Conservation (phyloP, 2,888 invertebrate genomes). For the Anaspis maculata region DNA sequence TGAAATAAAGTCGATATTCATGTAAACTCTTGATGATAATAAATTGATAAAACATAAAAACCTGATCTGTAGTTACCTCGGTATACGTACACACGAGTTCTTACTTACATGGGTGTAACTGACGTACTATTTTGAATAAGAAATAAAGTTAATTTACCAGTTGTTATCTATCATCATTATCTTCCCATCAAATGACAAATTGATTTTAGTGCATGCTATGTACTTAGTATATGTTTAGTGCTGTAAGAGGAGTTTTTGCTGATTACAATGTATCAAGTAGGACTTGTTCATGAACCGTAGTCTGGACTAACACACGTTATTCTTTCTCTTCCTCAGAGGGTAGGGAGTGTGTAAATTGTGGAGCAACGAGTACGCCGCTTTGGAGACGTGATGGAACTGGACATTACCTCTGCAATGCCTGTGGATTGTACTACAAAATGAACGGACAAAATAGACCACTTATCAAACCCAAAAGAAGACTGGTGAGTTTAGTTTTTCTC, state of each 20-base stretch:
- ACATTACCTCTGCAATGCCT: slow-evolving; percentile 97
- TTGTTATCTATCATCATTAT: too few relatives aligned
- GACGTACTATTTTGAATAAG: too few relatives aligned
- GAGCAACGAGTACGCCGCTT: slow-evolving; percentile 94
- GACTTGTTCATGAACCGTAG: too few relatives aligned
- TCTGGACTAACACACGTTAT: too few relatives aligned
- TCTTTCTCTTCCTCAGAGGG: slow-evolving; percentile 63
- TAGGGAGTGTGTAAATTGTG: slow-evolving; percentile 98
- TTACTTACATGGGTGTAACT: too few relatives aligned
- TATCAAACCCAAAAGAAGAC: slow-evolving; percentile 98
- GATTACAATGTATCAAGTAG: too few relatives aligned
- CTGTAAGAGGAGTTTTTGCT: not conserved
- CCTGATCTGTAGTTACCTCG: too few relatives aligned
- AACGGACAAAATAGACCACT: slow-evolving; percentile 98
- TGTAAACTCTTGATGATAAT: too few relatives aligned
- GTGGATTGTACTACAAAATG: slow-evolving; percentile 99
- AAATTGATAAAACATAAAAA: too few relatives aligned
- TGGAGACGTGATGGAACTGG: slow-evolving; percentile 97
- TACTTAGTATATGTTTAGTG: not conserved
- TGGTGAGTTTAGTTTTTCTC: slow-evolving; percentile 93
- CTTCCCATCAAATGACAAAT: slow-evolving; percentile 12
- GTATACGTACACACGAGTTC: too few relatives aligned
- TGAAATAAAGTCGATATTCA: too few relatives aligned
- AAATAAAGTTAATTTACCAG: too few relatives aligned
- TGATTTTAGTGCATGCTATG: slow-evolving; percentile 2